Conservation (phyloP, 1,140 invertebrate genomes). For the Drosophila baimaii region DNA sequence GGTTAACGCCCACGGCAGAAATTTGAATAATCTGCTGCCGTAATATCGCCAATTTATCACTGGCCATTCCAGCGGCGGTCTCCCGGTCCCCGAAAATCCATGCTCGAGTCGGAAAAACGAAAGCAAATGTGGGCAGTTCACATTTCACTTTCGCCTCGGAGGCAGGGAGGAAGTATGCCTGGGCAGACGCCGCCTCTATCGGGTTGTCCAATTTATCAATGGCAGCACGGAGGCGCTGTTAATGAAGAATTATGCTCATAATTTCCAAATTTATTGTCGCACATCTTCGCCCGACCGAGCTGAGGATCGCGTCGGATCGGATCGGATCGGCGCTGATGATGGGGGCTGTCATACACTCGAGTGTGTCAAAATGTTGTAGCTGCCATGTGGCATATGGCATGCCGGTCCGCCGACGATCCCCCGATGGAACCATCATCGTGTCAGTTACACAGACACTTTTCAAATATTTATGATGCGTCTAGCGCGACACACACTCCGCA, state of each 20-base stretch:
- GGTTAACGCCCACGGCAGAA: conserved; percentile 73
- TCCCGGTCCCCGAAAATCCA: conserved; percentile 18
- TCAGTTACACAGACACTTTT: conserved; percentile 72
- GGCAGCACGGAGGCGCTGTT: conserved; percentile 66
- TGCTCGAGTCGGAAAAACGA: conserved; percentile 21
- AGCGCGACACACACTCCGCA: conserved; percentile 29
- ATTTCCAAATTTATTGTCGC: conserved; percentile 77
- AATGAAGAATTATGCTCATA: conserved; percentile 83
- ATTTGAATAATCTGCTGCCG: conserved; percentile 73
- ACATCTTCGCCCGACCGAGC: conserved; percentile 51
- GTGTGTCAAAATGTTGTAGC: conserved; percentile 79
- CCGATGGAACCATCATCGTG: conserved; percentile 54
- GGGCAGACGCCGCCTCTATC: conserved; percentile 57
- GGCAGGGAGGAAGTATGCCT: conserved; percentile 18
- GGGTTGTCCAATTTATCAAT: conserved; percentile 55
- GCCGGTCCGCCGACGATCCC: background rate
- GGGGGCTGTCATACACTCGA: conserved; percentile 75
- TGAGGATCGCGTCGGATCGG: conserved; percentile 22
- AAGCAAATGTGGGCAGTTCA: conserved; percentile 59
- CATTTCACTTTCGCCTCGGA: conserved; percentile 56
- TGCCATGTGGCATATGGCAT: conserved; percentile 71
- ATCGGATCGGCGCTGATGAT: conserved; percentile 34
- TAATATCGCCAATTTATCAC: conserved; percentile 80
- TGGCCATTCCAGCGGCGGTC: conserved; percentile 47
- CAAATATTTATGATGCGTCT: conserved; percentile 76